A percentile compares a stretch with the other conserved stretches of the same genome.
These are phyloP conservation scores for Athene cunicularia DNA, from an alignment of 2,113 vertebrate genomes.

Conservation along the genomic window DNA sequence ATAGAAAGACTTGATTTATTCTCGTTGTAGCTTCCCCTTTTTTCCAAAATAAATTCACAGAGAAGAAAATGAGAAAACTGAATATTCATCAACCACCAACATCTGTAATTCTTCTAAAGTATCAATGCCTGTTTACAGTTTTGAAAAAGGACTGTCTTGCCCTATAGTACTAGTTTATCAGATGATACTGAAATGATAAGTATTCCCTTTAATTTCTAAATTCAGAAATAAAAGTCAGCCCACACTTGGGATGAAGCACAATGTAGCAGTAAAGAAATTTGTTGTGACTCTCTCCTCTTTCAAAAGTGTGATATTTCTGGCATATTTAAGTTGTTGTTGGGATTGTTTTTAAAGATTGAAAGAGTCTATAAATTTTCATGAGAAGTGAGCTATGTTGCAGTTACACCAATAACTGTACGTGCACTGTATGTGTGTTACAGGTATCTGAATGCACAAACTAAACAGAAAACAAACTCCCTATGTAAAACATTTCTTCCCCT, in stretches of 20 bases:
- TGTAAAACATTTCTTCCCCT: neutral
- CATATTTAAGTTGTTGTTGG: neutral
- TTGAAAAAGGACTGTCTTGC: neutral
- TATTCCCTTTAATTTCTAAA: neutral
- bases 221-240: neutral
- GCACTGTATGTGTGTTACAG: neutral
- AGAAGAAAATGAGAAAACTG: neutral
- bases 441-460: neutral
- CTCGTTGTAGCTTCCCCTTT: neutral
- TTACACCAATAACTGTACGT: neutral
- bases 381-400: neutral
- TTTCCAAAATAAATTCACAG: neutral
- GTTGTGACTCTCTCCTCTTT: neutral
- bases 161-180: neutral
- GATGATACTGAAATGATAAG: neutral
- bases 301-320: neutral
- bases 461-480: neutral
- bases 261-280: neutral
- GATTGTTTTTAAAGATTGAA: conserved; percentile 20
- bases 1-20: neutral
- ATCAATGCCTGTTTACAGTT: neutral
- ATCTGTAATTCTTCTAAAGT: neutral
- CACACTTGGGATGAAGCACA: neutral
- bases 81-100: neutral
- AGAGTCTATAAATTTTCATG: conserved; percentile 28